Base-by-base conservation (phyloP, 2,113 vertebrate species). In the Cheirogaleus medius region DNA sequence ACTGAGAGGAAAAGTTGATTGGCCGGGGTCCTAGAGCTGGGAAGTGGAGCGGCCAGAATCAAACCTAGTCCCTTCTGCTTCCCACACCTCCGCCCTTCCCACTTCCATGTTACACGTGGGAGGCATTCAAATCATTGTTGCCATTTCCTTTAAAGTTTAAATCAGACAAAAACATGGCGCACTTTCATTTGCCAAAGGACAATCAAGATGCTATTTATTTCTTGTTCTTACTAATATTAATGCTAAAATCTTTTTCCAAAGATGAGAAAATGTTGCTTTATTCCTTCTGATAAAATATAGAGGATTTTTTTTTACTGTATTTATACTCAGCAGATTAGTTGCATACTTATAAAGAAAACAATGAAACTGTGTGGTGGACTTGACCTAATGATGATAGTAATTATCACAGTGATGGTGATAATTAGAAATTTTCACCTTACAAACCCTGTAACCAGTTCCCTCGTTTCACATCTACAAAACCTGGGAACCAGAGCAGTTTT, bases 341-440 rank as follows among this genome's bases (percentile, higher is more conserved):
- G 44, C 78, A 52, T 58, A 84, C 15, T 74, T 95, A 47, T 4
- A 87, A 77, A 80, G 27, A 32, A 60, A 82, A 58, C 34, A 60
- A 78, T 25, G 21, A 58, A 49, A 85, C 14, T n/a, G 14, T 39
- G 14, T 10, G 3, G 20, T 81, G 25, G 42, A 3, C 2, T 32
- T 93, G 17, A 74, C 29, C 42, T 96, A 49, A 27, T 78, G 13
- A 13, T n/a, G 32, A 91, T 52, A 76, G 90, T 3, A 88, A 83
- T 78, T n/a, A 44, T n/a, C 49, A 82, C 6, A 9, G 11, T 37
- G 34, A 68, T 10, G 21, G 12, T 1, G 29, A 54, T 12, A 29
- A 12, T 63, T 29, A 63, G 60, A 29, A 1, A 27, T 63, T 63
- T 29, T 63, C 60, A 52, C 52, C 82, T 84, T 69, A 63, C 56